Evolutionary conservation across 1,140 invertebrate genomes (phyloP), one percentile per base, ranked within the genome.

Genomic region (Drosophila ficusphila): DNA sequence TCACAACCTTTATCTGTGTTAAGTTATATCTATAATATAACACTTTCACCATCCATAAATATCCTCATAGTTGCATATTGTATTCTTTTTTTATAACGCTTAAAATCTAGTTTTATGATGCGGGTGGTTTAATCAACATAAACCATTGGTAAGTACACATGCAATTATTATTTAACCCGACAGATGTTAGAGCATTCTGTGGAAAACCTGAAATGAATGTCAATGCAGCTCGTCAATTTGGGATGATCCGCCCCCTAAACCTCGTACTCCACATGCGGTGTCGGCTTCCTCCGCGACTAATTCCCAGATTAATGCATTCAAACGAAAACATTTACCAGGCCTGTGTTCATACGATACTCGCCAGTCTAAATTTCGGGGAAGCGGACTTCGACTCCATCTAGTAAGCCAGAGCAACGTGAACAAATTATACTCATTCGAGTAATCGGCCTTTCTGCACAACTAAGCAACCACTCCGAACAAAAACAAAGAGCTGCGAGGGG

Each of bases 391-490:
- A 53, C 47, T 16, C 46, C 29, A 52, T 70, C 51, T 36, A 56
- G 42, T 52, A 44, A 38, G 31, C 19, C 19, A 67, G 25, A 21
- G 27, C 25, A 72, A 47, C 27, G 39, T 27, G 41, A 48, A 64
- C 48, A 81, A 77, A 44, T 51, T 38, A 51, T 49, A 39, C 54
- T 56, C 46, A 56, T 57, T 47, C 57, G 61, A 75, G 52, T 53
- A 73, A 81, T 86, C 76, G 67, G 76, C 34, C 76, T 72, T 85
- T 85, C 79, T 86, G 81, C 81, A 67, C 79, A 85, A 79, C 76
- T 86, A 79, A 86, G 72, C 81, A 85, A 56, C 48, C 67, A 57
- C 51, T 31, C 56, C 46, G 41, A 79, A 67, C 57, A 75, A 48
- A 64, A 49, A 33, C 58, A 51, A 41, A 41, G 18, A 18, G n/a